phyloP scores from a whole-genome alignment of 2,113 vertebrate species.

The Myanophis thanlyinensis region DNA sequence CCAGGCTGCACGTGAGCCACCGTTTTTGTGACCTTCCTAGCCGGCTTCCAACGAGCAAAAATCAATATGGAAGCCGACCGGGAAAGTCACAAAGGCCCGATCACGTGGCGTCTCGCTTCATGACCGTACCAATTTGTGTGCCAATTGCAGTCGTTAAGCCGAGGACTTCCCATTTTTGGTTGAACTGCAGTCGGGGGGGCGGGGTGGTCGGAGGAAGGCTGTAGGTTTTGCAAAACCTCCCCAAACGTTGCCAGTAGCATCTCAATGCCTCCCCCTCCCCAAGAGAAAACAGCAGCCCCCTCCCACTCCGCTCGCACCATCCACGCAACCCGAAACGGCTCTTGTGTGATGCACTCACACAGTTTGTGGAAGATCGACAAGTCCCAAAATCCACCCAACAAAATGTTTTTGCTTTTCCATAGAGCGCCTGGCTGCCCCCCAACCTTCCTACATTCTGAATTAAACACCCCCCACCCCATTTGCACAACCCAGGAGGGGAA shows the following conservation, averaged over 20 bases:
- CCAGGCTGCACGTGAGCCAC: no score
- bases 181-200: neutral
- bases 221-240: neutral
- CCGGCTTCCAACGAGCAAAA: neutral
- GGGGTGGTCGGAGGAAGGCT: neutral
- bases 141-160: neutral
- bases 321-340: neutral
- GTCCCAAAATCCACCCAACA: neutral
- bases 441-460: neutral
- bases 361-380: neutral
- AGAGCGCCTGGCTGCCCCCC: rapidly evolving
- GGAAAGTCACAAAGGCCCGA: neutral
- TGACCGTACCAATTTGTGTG: no score
- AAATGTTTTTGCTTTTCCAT: neutral
- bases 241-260: neutral
- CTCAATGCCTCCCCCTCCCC: neutral
- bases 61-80: neutral
- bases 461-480: neutral
- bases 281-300: neutral
- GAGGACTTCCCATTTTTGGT: neutral
- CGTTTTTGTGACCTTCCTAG: neutral
- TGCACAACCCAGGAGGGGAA: no score
- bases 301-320: neutral
- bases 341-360: neutral
- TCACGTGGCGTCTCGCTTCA: neutral